A percentile compares a stretch with the other conserved stretches of the same genome.
phyloP scores from a whole-genome alignment of 2,797 vertebrate species.

The Echeneis naucrates region DNA sequence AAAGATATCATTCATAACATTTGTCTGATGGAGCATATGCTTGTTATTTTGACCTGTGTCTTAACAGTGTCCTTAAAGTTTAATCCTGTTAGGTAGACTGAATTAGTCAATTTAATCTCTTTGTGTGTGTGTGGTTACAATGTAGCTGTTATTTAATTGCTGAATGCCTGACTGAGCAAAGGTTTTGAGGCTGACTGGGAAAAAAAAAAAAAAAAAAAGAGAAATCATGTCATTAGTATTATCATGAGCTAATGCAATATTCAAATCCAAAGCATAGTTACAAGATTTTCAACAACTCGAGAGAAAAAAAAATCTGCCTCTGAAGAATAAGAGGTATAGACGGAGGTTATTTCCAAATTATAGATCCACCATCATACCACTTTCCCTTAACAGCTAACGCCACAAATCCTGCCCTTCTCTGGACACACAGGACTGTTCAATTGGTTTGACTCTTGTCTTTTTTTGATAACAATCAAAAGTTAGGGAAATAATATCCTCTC shows the following conservation, averaged over 20 bases:
- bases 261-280: background rate
- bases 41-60: background rate
- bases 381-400: too few species aligned
- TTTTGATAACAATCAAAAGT: too few species aligned
- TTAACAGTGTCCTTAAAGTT: background rate
- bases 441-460: too few species aligned
- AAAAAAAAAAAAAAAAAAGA: slow-evolving; percentile 31
- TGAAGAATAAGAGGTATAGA: too few species aligned
- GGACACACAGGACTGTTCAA: too few species aligned
- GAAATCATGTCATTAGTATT: background rate
- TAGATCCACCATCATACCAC: too few species aligned
- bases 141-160: slow-evolving; percentile 49
- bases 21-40: background rate
- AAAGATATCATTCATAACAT: slow-evolving; percentile 56
- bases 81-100: background rate
- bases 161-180: slow-evolving; percentile 12
- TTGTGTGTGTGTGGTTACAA: slow-evolving; percentile 5
- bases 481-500: background rate
- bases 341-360: too few species aligned
- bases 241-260: background rate
- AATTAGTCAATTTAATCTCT: background rate
- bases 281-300: background rate
- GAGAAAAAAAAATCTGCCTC: too few species aligned
- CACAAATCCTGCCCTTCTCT: too few species aligned
- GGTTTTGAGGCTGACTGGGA: slow-evolving; percentile 35